A percentile compares a stretch with the other conserved stretches of the same genome.
phyloP scores from a whole-genome alignment of 2,888 invertebrate genomes.

The Isoperla grammatica region DNA sequence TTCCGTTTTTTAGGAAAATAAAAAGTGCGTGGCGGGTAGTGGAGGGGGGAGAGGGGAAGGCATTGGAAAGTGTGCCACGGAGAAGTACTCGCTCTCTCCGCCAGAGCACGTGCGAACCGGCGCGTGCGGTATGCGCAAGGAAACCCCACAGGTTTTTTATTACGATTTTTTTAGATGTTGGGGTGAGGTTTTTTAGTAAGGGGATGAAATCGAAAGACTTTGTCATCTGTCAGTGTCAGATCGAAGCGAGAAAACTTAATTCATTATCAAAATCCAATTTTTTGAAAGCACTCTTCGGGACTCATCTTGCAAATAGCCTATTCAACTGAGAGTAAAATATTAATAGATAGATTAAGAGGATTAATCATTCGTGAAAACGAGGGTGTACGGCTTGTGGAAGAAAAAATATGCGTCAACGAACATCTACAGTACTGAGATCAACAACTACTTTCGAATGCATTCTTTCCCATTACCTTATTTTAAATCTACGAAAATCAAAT shows the following conservation, averaged over 20 bases:
- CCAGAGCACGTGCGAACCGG: conserved; percentile 16
- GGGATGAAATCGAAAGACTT: conserved; percentile 18
- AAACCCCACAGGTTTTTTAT: conserved; percentile 5
- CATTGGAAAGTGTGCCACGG: conserved; percentile 12
- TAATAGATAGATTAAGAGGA: conserved; percentile 12
- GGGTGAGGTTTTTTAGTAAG: conserved; percentile 2
- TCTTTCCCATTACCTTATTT: no score
- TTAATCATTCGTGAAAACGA: conserved; percentile 4
- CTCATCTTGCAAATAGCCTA: conserved; percentile 19
- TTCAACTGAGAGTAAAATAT: conserved; percentile 17
- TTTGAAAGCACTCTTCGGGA: conserved; percentile 16
- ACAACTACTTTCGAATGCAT: no score
- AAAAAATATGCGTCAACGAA: no score
- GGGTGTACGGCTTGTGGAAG: no score
- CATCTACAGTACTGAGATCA: no score
- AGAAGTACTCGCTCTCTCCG: not conserved
- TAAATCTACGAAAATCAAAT: no score
- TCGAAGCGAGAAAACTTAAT: conserved; percentile 20
- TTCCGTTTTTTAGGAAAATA: conserved; percentile 15
- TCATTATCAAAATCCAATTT: conserved; percentile 22
- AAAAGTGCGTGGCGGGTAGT: not conserved
- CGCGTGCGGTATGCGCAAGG: conserved; percentile 9
- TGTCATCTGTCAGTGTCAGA: conserved; percentile 25
- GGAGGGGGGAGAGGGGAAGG: not conserved
- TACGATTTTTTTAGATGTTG: conserved; percentile 6